Base-by-base conservation (phyloP, 2,113 vertebrate species). In the Pomatorhinus ruficollis region DNA sequence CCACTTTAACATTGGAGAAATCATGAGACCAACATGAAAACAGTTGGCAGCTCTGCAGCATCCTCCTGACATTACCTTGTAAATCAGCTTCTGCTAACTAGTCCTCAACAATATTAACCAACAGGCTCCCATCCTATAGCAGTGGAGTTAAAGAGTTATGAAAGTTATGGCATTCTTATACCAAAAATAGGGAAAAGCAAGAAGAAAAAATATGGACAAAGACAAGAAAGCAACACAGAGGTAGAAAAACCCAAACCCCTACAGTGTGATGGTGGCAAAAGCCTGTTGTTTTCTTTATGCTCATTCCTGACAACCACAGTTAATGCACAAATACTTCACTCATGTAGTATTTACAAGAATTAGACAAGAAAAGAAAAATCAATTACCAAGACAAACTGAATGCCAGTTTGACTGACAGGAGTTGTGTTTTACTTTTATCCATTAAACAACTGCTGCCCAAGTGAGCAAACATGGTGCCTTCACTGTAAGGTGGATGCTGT, bases 121-220 rank as follows among this genome's bases (percentile, higher is more conserved):
- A 31, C 19, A 52, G 10, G 28, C 8, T 87, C 42, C 37, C 12
- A 87, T 23, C 6, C 19, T 50, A 47, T 2, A 27, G 9, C 49
- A 87, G 12, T 9, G 3, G 2, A 52, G 9, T 10, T 3, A n/a
- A 33, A 30, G 2, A 30, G 5, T 35, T 77, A 39, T 2, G 2
- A 56, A 59, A 74, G 30, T 17, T 68, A 66, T 2, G 5, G 68
- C 61, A 21, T 5, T 37, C 57, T 83, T 75, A 15, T 18, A 33
- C 8, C 30, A 17, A 74, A 37, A 50, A 37, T 0, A 47, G 1
- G 3, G 18, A 76, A 27, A 65, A 60, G 9, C 3, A 63, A 57
- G 16, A 47, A 75, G 12, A 74, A 78, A 64, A 64, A 65, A 75
- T 1, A 45, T 0, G 3, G 33, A 42, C 33, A 56, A 85, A 68